These are phyloP conservation scores for Oostethus manadensis DNA, from an alignment of 2,113 vertebrate genomes.

Conservation along the genomic window DNA sequence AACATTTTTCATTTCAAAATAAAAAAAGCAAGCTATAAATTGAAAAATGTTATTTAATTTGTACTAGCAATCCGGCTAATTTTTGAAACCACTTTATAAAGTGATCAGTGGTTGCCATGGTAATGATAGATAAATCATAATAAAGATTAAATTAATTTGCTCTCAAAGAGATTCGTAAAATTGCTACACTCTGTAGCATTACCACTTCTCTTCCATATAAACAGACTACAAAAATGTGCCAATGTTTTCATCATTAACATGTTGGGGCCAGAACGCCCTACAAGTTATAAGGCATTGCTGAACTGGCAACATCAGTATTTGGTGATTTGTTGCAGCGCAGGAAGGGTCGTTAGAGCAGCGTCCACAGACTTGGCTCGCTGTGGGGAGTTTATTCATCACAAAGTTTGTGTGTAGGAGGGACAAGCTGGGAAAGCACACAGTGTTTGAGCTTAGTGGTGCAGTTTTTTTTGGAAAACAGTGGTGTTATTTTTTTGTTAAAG, in stretches of 20 bases:
- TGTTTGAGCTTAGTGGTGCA: constrained; percentile 35
- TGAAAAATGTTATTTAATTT: no score
- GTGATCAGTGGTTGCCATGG: not conserved
- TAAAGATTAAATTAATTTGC: no score
- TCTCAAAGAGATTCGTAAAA: not conserved
- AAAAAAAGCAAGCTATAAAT: no score
- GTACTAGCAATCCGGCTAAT: no score
- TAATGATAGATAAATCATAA: no score
- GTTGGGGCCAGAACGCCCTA: constrained; percentile 1
- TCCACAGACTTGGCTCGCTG: constrained; percentile 38
- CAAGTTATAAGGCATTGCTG: constrained; percentile 19
- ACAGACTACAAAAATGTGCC: not conserved
- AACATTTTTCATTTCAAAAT: no score
- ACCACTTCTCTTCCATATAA: not conserved
- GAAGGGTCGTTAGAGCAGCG: constrained; percentile 30
- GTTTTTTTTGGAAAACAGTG: constrained; percentile 26
- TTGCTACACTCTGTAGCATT: not conserved
- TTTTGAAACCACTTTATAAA: not conserved
- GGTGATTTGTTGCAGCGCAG: constrained; percentile 31
- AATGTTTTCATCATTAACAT: constrained; percentile 1
- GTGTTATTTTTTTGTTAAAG: constrained; percentile 29
- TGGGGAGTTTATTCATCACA: constrained; percentile 46
- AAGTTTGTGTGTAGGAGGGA: constrained; percentile 47
- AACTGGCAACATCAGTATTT: constrained; percentile 23
- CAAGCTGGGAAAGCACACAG: constrained; percentile 43